Conservation (phyloP, 2,113 vertebrate genomes). For the Garra rufa region DNA sequence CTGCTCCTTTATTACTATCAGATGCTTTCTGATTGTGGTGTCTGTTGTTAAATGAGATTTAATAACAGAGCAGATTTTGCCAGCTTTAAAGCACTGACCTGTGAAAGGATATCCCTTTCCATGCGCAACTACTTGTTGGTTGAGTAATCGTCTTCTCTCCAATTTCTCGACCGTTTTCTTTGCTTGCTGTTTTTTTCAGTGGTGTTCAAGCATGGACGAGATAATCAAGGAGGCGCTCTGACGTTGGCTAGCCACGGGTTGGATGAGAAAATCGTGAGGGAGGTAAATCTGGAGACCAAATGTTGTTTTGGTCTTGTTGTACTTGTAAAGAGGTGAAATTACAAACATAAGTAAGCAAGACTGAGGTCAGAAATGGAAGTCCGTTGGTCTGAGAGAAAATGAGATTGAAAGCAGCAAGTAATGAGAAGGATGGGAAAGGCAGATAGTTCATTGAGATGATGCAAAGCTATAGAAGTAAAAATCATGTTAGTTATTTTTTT, state of each 20-base stretch:
- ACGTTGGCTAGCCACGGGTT: slow-evolving; percentile 11
- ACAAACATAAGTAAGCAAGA: slow-evolving; percentile 48
- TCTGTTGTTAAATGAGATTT: slow-evolving; percentile 34
- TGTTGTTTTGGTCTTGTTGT: slow-evolving; percentile 47
- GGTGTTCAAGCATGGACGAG: slow-evolving; percentile 21
- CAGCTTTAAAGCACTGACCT: slow-evolving; percentile 35
- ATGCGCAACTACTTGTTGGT: slow-evolving; percentile 31
- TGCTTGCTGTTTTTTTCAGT: slow-evolving; percentile 5
- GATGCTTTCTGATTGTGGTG: slow-evolving; percentile 43
- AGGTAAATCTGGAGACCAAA: slow-evolving; percentile 58
- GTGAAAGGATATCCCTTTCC: slow-evolving; percentile 20
- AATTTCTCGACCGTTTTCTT: slow-evolving; percentile 7
- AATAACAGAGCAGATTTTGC: slow-evolving; percentile 42
- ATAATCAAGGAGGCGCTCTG: slow-evolving; percentile 31
- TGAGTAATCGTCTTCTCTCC: slow-evolving; percentile 41
- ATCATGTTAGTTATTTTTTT: background rate
- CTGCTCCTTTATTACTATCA: slow-evolving; percentile 32
- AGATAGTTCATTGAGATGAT: background rate
- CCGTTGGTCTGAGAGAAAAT: background rate
- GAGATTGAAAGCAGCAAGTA: background rate
- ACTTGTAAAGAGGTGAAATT: slow-evolving; percentile 47
- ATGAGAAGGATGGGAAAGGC: background rate
- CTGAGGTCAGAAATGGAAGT: slow-evolving; percentile 41
- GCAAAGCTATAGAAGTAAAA: background rate
- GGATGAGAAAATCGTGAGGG: background rate